Evolutionary conservation across 2,888 invertebrate species (phyloP).

Genomic region (Cheilosia variabilis): DNA sequence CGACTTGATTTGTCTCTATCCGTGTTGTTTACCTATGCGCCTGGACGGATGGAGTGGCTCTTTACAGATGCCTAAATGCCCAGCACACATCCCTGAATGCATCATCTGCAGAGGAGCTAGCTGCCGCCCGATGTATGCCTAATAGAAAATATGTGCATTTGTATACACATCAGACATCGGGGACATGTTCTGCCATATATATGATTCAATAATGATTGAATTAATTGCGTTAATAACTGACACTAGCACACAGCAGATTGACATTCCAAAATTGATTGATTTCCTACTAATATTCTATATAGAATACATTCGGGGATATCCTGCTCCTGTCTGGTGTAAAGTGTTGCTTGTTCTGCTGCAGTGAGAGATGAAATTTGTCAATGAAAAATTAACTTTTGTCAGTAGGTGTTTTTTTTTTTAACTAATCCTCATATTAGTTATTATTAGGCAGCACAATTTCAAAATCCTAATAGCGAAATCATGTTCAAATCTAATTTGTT

Average conservation of each 20-base stretch:
- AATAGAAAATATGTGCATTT: constrained; percentile 61
- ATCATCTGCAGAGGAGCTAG: constrained; percentile 52
- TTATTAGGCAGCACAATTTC: background rate
- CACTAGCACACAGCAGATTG: constrained; percentile 79
- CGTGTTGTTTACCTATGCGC: constrained; percentile 55
- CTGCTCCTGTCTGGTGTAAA: constrained; percentile 1
- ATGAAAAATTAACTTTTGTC: constrained; percentile 55
- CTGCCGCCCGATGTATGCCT: constrained; percentile 19
- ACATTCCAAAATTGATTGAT: constrained; percentile 78
- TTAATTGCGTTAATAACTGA: constrained; percentile 84
- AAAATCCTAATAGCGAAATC: constrained; percentile 22
- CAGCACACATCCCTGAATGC: constrained; percentile 36
- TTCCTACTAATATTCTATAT: constrained; percentile 75
- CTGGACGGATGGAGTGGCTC: constrained; percentile 23
- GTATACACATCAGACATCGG: constrained; percentile 52
- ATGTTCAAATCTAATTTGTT: constrained; percentile 63
- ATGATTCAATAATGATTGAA: constrained; percentile 84
- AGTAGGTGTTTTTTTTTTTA: no score
- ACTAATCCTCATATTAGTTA: no score
- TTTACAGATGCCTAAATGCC: constrained; percentile 50
- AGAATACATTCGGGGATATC: constrained; percentile 57
- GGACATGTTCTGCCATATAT: constrained; percentile 79
- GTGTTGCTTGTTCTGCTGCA: background rate
- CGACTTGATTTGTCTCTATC: constrained; percentile 65
- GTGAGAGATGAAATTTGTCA: constrained; percentile 43